Conservation (phyloP, 2,113 vertebrate species). For the Myotis davidii region DNA sequence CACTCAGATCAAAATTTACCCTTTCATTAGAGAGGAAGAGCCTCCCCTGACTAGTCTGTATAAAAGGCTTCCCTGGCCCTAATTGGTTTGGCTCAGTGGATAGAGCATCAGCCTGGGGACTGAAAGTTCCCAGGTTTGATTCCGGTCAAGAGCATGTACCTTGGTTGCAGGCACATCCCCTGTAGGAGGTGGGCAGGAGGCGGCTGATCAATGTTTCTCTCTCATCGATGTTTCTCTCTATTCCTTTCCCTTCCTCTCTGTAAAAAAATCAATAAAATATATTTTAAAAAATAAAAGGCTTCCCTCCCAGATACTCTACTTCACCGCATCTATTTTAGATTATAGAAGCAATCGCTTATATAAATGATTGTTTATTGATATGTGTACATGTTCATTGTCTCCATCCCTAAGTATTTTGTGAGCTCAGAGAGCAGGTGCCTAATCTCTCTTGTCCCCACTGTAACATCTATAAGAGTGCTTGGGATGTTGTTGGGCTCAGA, state of each 20-base stretch:
- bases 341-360: not conserved
- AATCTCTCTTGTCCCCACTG: not conserved
- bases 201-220: too few relatives aligned
- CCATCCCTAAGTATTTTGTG: rapidly evolving
- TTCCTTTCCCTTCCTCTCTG: too few relatives aligned
- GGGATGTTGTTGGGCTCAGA: not conserved
- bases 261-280: too few relatives aligned
- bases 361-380: not conserved
- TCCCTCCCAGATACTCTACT: not conserved
- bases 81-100: too few relatives aligned
- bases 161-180: too few relatives aligned
- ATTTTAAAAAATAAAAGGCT: not conserved
- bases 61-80: too few relatives aligned
- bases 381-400: not conserved
- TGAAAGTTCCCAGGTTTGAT: too few relatives aligned
- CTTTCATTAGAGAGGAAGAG: not conserved
- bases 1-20: not conserved
- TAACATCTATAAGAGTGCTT: not conserved
- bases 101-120: too few relatives aligned
- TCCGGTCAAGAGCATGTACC: too few relatives aligned
- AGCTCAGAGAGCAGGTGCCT: not conserved
- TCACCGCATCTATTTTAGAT: not conserved
- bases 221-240: too few relatives aligned
- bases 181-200: too few relatives aligned
- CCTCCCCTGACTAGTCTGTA: not conserved